Evolutionary conservation across 2,888 invertebrate species (phyloP).

Genomic region (Argyra leucocephala): DNA sequence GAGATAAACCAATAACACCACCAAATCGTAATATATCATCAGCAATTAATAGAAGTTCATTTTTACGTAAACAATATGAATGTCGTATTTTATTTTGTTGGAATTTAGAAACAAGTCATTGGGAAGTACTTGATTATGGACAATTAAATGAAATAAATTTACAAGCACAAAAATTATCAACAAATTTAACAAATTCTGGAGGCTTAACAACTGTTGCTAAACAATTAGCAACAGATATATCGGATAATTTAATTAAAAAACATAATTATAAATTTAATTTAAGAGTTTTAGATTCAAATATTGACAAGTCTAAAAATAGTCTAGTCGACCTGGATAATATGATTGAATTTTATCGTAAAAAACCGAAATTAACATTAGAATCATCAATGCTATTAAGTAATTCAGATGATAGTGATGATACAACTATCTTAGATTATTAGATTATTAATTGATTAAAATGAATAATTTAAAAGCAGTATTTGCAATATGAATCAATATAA

Average conservation of each 20-base stretch:
- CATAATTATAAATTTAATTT: constrained; percentile 37
- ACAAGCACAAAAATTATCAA: constrained; percentile 18
- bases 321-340: constrained; percentile 39
- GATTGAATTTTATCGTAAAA: constrained; percentile 40
- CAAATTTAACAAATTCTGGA: constrained; percentile 23
- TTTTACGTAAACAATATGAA: constrained; percentile 40
- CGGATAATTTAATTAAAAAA: constrained; percentile 30
- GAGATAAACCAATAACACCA: constrained; percentile 32
- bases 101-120: constrained; percentile 41
- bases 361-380: constrained; percentile 21
- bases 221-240: constrained; percentile 36
- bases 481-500: no score
- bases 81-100: constrained; percentile 42
- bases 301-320: constrained; percentile 38
- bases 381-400: constrained; percentile 1
- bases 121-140: constrained; percentile 42
- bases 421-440: not conserved
- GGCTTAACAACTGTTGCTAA: constrained; percentile 36
- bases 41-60: constrained; percentile 35
- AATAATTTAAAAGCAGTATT: no score
- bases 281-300: constrained; percentile 38
- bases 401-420: not conserved
- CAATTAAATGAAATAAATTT: constrained; percentile 35
- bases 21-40: constrained; percentile 29
- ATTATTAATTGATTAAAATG: no score